Base-by-base conservation (phyloP, 2,888 invertebrate genomes). In the Synergus umbraculus region DNA sequence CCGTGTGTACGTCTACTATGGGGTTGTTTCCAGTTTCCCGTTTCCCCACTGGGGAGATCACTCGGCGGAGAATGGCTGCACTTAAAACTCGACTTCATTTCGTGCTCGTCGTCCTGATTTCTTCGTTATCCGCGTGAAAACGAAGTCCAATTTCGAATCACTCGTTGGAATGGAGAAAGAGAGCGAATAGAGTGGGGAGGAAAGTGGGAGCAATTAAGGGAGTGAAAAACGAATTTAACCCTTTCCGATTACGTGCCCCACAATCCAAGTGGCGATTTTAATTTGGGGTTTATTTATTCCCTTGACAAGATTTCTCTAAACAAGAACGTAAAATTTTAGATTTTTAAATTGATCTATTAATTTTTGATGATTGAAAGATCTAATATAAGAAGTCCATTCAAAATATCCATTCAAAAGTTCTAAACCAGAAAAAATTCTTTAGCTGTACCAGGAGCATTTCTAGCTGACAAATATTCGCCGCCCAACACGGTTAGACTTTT, bases 21-120 rank as follows among this genome's bases (percentile, higher is more conserved):
- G 73, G 49, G 73, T 54, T 54, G 54, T 73, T 73, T 58, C 18
- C 18, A 18, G 58, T 18, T 58, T 58, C 18, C 58, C 58, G 10
- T 58, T 58, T 73, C 73, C 54, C 73, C 73, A 73, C 29, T 41
- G 73, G 78, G 13, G 65, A 66, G 41, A 78, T 54, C 78, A 66
- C 29, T 54, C 78, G 13, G 66, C 67, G 13, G 66, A 78, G 78
- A 73, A 73, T 54, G 44, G 78, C 79, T 64, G 78, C 85, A 85
- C 82, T 85, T 85, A 83, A 82, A 79, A 80, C 80, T 80, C 85
- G 82, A 81, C 83, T 85, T 82, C 82, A 83, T 84, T 85, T 81
- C 82, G 76, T 77, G 66, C 73, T 73, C 73, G 73, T 73, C 73
- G 73, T 73, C 54, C 73, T 73, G 73, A 73, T 73, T 73, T 73